Percentiles rank a stretch among this genome's conserved stretches.
Conservation (phyloP, 2,113 vertebrate species). For the Nesoenas mayeri region DNA sequence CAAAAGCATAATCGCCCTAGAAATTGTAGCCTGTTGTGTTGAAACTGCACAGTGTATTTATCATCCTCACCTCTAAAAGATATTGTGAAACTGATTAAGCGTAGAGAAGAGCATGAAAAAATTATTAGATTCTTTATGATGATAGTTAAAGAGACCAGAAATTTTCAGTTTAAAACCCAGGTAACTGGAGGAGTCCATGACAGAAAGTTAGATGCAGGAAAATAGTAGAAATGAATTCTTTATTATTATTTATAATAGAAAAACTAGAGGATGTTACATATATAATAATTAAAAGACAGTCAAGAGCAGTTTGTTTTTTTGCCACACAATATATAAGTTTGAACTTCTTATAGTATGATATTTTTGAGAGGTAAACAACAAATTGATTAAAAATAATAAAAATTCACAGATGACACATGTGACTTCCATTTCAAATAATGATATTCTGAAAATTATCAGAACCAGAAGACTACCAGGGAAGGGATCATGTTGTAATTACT, state of each 20-base stretch:
- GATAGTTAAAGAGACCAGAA: neutral
- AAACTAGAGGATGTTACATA: neutral
- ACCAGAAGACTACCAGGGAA: neutral
- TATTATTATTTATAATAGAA: neutral
- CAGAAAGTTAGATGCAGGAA: neutral
- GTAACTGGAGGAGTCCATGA: fast-evolving
- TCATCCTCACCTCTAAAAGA: neutral
- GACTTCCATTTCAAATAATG: neutral
- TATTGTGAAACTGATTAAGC: neutral
- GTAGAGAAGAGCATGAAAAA: neutral
- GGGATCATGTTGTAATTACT: neutral
- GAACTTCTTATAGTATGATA: neutral
- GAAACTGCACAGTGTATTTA: neutral
- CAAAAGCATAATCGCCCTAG: neutral
- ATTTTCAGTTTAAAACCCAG: neutral
- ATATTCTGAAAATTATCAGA: neutral
- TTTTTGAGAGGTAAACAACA: neutral
- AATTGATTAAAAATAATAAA: neutral
- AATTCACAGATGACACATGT: neutral
- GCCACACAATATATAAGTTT: neutral
- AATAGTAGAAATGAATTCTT: neutral
- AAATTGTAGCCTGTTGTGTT: neutral
- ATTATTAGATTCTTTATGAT: fast-evolving
- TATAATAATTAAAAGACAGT: neutral
- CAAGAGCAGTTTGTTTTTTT: fast-evolving